Evolutionary conservation across 1,140 invertebrate genomes (phyloP).

Genomic region (Argopecten irradians): DNA sequence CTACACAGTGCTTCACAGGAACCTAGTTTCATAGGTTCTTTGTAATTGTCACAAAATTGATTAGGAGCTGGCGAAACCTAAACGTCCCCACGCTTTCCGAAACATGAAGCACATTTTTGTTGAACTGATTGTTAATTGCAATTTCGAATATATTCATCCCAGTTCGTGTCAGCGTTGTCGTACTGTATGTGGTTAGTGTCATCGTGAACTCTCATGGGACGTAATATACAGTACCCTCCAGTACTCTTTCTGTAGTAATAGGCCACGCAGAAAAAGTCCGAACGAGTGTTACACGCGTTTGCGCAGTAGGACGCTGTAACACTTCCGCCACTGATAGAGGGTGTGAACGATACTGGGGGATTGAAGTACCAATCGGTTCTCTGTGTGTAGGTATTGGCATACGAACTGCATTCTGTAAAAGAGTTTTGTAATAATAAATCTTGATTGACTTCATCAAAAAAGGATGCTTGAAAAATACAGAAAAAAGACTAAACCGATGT

Average conservation of each 20-base stretch:
- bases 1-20: too few relatives aligned
- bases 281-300: neutral
- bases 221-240: neutral
- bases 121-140: neutral
- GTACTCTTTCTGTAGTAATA: slow-evolving; percentile 10
- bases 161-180: neutral
- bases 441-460: too few relatives aligned
- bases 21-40: too few relatives aligned
- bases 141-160: neutral
- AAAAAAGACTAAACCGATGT: too few relatives aligned
- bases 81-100: too few relatives aligned
- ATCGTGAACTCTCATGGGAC: neutral
- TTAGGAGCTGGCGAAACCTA: too few relatives aligned
- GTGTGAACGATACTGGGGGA: neutral
- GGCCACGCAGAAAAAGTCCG: neutral
- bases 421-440: too few relatives aligned
- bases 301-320: slow-evolving; percentile 11
- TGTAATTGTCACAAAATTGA: too few relatives aligned
- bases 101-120: too few relatives aligned
- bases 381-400: neutral
- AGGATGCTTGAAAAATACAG: too few relatives aligned
- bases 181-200: neutral
- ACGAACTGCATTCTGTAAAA: neutral
- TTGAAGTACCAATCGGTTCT: neutral
- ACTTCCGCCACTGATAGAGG: neutral